These are phyloP conservation scores for Tinea pellionella DNA, from an alignment of 2,888 invertebrate genomes.

Conservation along the genomic window DNA sequence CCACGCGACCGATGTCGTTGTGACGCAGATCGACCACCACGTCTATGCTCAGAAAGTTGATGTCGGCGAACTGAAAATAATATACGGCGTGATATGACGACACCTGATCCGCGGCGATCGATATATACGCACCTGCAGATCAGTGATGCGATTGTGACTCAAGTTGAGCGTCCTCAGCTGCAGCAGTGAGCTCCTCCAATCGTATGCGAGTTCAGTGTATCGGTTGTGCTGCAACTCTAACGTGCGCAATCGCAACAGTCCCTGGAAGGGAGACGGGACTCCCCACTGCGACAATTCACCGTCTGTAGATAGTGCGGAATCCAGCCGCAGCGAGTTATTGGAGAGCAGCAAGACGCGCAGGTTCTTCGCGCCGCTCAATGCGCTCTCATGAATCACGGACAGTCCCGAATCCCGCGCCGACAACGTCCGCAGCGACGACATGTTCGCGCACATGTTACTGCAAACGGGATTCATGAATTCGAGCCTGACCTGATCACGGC, in stretches of 20 bases:
- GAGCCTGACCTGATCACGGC: too few species aligned
- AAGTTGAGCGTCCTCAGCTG: neutral
- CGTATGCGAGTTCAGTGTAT: neutral
- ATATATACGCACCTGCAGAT: neutral
- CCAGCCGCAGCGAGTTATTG: neutral
- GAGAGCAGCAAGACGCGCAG: neutral
- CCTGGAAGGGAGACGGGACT: neutral
- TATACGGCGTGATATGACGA: neutral
- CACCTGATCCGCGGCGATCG: too few species aligned
- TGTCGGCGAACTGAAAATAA: neutral
- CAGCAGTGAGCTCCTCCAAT: neutral
- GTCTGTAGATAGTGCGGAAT: neutral
- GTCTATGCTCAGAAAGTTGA: neutral
- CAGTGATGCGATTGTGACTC: neutral
- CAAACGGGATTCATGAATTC: too few species aligned
- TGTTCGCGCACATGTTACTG: neutral
- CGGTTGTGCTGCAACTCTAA: neutral
- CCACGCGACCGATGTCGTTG: slow-evolving; percentile 21
- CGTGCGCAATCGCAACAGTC: neutral
- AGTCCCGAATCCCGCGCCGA: neutral
- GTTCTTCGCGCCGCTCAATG: neutral
- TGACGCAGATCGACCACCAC: slow-evolving; percentile 19
- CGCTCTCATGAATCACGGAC: neutral
- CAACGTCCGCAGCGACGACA: neutral
- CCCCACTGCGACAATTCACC: neutral